These are phyloP conservation scores for Trematomus bernacchii DNA, from an alignment of 2,797 vertebrate species.

Conservation along the genomic window DNA sequence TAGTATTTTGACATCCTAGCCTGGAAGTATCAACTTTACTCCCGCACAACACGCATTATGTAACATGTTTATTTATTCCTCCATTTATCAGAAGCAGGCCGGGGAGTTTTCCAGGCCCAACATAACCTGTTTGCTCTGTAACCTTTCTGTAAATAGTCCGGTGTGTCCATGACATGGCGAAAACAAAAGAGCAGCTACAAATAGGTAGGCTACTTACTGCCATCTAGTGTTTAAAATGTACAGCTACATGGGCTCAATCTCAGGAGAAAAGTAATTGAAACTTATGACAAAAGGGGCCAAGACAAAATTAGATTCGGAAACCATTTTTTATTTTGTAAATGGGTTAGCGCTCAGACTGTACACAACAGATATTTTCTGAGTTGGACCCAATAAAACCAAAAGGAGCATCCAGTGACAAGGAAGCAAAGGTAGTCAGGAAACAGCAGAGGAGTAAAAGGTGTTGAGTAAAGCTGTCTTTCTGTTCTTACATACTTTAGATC, in stretches of 20 bases:
- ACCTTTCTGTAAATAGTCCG: slow-evolving; percentile 69
- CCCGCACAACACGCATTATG: slow-evolving; percentile 51
- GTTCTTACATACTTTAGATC: slow-evolving; percentile 9
- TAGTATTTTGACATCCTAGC: slow-evolving; percentile 52
- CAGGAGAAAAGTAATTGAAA: slow-evolving; percentile 16
- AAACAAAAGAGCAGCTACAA: slow-evolving; percentile 24
- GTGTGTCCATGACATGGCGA: slow-evolving; percentile 71
- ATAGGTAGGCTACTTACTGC: slow-evolving; percentile 1
- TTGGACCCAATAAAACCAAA: slow-evolving; percentile 93
- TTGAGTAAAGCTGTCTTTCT: slow-evolving; percentile 16
- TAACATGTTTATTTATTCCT: slow-evolving; percentile 61
- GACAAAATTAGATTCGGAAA: slow-evolving; percentile 73
- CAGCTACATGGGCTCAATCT: slow-evolving; percentile 21
- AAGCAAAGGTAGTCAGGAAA: slow-evolving; percentile 78
- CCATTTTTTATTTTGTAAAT: slow-evolving; percentile 80
- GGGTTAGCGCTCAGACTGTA: slow-evolving; percentile 96
- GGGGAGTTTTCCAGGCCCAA: slow-evolving; percentile 38
- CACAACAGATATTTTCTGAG: slow-evolving; percentile 90
- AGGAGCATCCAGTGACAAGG: slow-evolving; percentile 86
- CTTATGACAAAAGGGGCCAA: slow-evolving; percentile 56
- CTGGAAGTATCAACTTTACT: slow-evolving; percentile 59
- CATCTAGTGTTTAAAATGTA: slow-evolving; percentile 52
- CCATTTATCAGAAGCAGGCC: slow-evolving; percentile 23
- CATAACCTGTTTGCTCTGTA: slow-evolving; percentile 68
- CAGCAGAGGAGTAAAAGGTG: slow-evolving; percentile 32